Conservation (phyloP, 1,140 invertebrate genomes). For the Chironomus striatipennis region DNA sequence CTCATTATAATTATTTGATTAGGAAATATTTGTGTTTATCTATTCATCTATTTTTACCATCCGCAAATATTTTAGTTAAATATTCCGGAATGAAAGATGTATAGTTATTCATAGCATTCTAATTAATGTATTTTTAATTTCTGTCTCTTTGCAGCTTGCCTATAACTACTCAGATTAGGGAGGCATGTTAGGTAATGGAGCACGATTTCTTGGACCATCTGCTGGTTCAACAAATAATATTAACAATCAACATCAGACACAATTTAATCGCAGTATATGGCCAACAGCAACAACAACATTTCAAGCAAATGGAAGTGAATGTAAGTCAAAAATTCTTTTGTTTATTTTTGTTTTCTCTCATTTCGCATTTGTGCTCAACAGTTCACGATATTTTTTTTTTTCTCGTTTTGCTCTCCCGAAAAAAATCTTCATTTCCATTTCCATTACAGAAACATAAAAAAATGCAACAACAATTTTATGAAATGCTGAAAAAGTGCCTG, state of each 20-base stretch:
- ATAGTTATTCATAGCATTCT: no score
- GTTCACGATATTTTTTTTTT: no score
- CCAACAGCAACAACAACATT: constrained; percentile 17
- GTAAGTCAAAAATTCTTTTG: neutral
- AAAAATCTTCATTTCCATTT: no score
- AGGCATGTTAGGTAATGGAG: constrained; percentile 23
- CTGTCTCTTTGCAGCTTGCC: neutral
- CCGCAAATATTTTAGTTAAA: no score
- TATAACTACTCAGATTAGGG: neutral
- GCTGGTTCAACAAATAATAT: constrained; percentile 14
- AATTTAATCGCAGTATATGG: constrained; percentile 8
- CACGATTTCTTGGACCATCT: constrained; percentile 22
- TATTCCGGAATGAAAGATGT: no score
- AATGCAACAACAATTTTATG: no score
- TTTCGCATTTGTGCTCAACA: no score
- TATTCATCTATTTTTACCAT: neutral
- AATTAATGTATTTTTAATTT: neutral
- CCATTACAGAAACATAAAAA: no score
- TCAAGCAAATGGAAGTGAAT: constrained; percentile 19
- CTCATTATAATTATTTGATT: neutral
- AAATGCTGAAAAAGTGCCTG: no score
- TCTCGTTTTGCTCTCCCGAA: no score
- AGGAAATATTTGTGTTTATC: neutral
- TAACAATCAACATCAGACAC: neutral
- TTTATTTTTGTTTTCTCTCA: no score